Conservation (phyloP, 2,888 invertebrate species). For the Polydrusus tereticollis region DNA sequence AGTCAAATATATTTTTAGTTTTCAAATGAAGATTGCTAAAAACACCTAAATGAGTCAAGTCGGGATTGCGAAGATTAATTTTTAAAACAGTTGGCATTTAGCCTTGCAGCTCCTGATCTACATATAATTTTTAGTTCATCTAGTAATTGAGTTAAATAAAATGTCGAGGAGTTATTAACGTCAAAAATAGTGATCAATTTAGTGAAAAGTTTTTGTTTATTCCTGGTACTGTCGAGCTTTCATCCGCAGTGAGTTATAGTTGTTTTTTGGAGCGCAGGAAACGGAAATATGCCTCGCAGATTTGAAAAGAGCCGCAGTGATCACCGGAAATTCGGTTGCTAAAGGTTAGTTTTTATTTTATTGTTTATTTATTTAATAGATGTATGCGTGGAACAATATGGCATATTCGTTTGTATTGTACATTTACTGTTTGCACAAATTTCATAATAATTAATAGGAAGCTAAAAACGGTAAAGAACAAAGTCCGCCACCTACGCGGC, state of each 20-base stretch:
- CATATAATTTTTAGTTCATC: neutral
- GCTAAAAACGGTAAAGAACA: constrained; percentile 16
- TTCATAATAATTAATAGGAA: neutral
- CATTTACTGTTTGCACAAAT: neutral
- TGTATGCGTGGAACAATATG: neutral
- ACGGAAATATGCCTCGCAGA: constrained; percentile 53
- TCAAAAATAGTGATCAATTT: neutral
- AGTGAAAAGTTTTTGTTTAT: constrained; percentile 16
- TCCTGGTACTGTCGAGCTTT: constrained; percentile 7
- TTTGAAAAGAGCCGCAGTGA: constrained; percentile 42
- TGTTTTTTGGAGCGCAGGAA: constrained; percentile 34
- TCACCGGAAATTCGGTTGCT: constrained; percentile 49
- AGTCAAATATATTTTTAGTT: constrained; percentile 1
- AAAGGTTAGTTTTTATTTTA: constrained; percentile 50
- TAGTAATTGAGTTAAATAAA: neutral
- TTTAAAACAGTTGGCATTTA: constrained; percentile 10
- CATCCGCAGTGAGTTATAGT: constrained; percentile 27
- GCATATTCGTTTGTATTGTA: neutral
- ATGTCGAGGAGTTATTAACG: neutral
- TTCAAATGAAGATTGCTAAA: constrained; percentile 1
- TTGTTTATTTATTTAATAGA: constrained; percentile 3
- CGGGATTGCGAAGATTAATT: neutral
- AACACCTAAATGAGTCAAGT: neutral
- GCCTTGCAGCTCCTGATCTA: neutral
- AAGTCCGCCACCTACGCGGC: constrained; percentile 40